Evolutionary conservation across 1,140 invertebrate species (phyloP).

Genomic region (Copidosoma floridanum): DNA sequence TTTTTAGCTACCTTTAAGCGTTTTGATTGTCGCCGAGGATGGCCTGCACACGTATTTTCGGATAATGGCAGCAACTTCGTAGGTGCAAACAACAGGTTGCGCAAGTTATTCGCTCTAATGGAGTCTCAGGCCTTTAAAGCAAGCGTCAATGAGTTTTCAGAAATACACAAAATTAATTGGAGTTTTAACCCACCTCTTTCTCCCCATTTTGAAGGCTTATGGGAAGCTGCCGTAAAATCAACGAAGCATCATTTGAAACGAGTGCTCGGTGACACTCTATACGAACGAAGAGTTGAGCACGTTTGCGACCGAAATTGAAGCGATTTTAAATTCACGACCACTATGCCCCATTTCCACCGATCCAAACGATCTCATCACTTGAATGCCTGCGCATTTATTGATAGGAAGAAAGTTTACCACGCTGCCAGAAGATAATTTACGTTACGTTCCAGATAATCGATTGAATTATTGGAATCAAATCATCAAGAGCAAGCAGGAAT

Average conservation of each 20-base stretch:
- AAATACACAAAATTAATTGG: no score
- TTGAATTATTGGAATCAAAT: background rate
- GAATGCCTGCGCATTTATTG: conserved; percentile 8
- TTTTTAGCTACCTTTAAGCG: background rate
- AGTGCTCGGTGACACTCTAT: background rate
- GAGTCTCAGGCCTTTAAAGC: no score
- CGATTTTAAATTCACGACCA: conserved; percentile 18
- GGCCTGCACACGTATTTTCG: no score
- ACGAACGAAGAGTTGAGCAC: background rate
- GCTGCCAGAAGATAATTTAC: background rate
- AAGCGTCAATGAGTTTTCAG: no score
- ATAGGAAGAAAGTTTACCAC: background rate
- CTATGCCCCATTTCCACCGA: background rate
- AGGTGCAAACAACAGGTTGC: no score
- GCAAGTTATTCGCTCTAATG: no score
- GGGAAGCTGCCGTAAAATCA: conserved; percentile 14
- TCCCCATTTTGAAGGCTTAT: conserved; percentile 15
- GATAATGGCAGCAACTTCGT: no score
- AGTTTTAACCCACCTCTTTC: no score
- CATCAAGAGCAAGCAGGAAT: background rate
- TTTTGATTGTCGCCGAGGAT: background rate
- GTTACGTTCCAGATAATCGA: background rate
- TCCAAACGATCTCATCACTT: background rate
- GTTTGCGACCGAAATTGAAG: conserved; percentile 5
- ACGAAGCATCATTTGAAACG: conserved; percentile 14